Base-by-base conservation (phyloP, 2,797 vertebrate species). In the Lepus oiostolus region DNA sequence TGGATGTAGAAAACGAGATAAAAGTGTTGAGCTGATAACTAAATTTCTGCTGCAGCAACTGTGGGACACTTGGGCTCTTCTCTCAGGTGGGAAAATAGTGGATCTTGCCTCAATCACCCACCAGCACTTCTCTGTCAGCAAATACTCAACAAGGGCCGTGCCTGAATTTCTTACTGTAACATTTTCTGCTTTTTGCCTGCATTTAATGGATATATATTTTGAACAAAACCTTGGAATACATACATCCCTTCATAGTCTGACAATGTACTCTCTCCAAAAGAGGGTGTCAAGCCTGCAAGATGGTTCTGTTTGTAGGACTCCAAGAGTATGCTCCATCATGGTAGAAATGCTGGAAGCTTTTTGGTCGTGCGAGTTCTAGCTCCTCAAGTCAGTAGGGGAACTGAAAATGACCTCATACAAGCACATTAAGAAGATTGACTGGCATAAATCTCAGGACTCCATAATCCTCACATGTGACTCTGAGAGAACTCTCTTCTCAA, bases 401-500 rank as follows among this genome's bases (percentile, higher is more conserved):
- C n/a, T 30, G 42, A 10, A 11, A n/a, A 47, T 54, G 62, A 63
- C 35, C 32, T 89, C 35, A 79, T 17, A 19, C 89, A 74, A 11
- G 3, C 71, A 86, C 2, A 19, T 38, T 24, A 58, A 91, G 9
- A 68, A 72, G 63, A 52, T 9, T 81, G 63, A 67, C 19, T 30
- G 5, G 16, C 17, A 47, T 12, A n/a, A 50, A 75, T 47, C 58
- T 52, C 58, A 76, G 80, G 62, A 58, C 71, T 84, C 62, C 22
- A 32, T 35, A 35, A 76, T 65, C 21, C 32, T 58, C 54, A n/a
- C 24, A 21, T 13, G 5, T 35, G 17, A 2, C 24, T 47, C 72
- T 54, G 10, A 83, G 71, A 88, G 24, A 90, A 85, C 86, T 93
- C 21, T 77, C 35, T 70, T 88, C 11, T 35, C 21, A 93, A 70